phyloP scores from a whole-genome alignment of 1,140 invertebrate genomes.

The Sesamia nonagrioides region DNA sequence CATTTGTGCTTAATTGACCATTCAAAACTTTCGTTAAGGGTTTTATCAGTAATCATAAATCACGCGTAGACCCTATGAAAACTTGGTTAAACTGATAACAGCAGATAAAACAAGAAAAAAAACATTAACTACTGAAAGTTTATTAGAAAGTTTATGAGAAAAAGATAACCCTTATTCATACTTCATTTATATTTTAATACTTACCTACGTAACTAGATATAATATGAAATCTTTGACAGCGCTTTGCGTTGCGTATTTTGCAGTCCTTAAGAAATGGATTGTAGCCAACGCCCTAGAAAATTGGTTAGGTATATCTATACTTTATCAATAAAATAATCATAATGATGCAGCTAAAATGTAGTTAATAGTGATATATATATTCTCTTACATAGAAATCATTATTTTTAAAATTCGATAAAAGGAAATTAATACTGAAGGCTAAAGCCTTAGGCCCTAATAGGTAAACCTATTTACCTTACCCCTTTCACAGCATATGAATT shows the following conservation, averaged over 20 bases:
- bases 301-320: slow-evolving; percentile 9
- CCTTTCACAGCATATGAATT: neutral
- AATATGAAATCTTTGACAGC: slow-evolving; percentile 8
- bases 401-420: too few species aligned
- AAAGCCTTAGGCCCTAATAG: too few species aligned
- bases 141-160: neutral
- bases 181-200: neutral
- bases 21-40: too few species aligned
- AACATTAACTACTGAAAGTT: neutral
- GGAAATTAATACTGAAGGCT: too few species aligned
- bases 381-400: too few species aligned
- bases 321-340: neutral
- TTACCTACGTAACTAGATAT: neutral
- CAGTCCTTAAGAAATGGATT: slow-evolving; percentile 1
- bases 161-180: neutral
- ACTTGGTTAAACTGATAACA: neutral
- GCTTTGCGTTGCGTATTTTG: neutral
- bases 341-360: too few species aligned
- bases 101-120: neutral
- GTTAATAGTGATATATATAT: too few species aligned
- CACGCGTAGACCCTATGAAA: neutral
- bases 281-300: slow-evolving; percentile 34
- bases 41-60: neutral
- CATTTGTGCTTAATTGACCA: too few species aligned
- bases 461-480: too few species aligned